Percentiles rank a stretch among this genome's conserved stretches.
phyloP scores from a whole-genome alignment of 2,797 vertebrate species.

The Novumbra hubbsi region DNA sequence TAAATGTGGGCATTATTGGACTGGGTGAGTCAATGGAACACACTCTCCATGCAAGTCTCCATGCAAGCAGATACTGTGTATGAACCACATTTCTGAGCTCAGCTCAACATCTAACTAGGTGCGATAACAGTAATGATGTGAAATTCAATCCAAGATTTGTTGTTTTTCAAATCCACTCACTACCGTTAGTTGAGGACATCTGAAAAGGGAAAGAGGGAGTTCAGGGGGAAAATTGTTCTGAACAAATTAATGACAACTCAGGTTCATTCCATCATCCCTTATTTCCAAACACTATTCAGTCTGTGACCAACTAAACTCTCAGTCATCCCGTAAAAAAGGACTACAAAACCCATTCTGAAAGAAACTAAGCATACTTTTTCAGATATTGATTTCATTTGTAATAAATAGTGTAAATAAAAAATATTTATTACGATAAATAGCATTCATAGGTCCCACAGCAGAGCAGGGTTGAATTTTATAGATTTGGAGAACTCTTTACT shows the following conservation, averaged over 20 bases:
- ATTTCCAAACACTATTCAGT: constrained; percentile 15
- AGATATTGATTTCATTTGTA: constrained; percentile 20
- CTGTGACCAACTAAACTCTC: constrained; percentile 12
- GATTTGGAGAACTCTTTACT: constrained; percentile 20
- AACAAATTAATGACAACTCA: constrained; percentile 22
- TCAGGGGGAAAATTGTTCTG: constrained; percentile 18
- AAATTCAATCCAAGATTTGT: constrained; percentile 3
- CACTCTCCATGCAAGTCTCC: neutral
- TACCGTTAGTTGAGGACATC: constrained; percentile 16
- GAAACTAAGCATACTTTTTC: neutral
- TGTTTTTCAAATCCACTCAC: neutral
- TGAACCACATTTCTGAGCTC: constrained; percentile 15
- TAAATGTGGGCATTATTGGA: constrained; percentile 47
- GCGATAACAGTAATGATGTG: neutral
- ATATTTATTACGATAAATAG: constrained; percentile 26
- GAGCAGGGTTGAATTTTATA: constrained; percentile 32
- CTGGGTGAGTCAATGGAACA: constrained; percentile 42
- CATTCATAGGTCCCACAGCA: constrained; percentile 32
- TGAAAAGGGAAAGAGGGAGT: constrained; percentile 3
- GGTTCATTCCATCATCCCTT: constrained; percentile 18
- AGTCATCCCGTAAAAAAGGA: constrained; percentile 20
- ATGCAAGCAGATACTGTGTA: constrained; percentile 23
- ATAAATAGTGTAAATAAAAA: constrained; percentile 28
- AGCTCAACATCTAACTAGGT: constrained; percentile 6
- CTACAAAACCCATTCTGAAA: constrained; percentile 11